Evolutionary conservation across 2,888 invertebrate species (phyloP), one percentile per base, ranked within the genome.

Genomic region (Blera fallax): DNA sequence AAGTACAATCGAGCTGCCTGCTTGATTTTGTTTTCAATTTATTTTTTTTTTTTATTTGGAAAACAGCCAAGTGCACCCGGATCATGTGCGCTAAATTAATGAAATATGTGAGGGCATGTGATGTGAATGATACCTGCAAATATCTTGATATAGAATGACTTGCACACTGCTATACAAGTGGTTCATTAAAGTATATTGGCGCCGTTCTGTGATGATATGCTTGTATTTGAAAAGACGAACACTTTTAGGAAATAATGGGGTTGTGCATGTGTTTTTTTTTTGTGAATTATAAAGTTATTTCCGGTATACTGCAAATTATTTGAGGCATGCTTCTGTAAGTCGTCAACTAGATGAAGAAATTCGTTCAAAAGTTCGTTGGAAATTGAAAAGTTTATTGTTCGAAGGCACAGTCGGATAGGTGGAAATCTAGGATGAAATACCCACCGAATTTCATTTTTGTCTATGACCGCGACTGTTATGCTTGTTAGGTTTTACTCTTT

Each of bases 41-140:
- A 52, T 52, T 37, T 58, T 48, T 60, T 65, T 50, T 52, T 64
- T 58, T 74, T 7, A 34, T 73, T 62, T 72, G 85, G 76, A 54
- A 29, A 18, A 48, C 11, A 43, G 76, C 80, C 85, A 80, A 77
- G 48, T 76, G 72, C 60, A 27, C 34, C 21, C 45, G 40, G 67
- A 80, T 85, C 76, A 76, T 84, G 83, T 78, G 83, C 67, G 69
- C 70, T 69, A 58, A 79, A 79, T 76, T 37, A 84, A 67, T 72
- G 34, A 74, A 77, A 85, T 48, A 67, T 54, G 37, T 77, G 76
- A 79, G 62, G 65, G 76, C 76, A 85, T 85, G 80, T 72, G 76
- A 77, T 65, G 70, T 62, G 54, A 56, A 24, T 16, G 64, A 52
- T 65, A 60, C 69, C 37, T 60, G 62, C 48, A 67, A 48, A 67